These are phyloP conservation scores for Nebria salina DNA, from an alignment of 2,888 invertebrate species.

Conservation along the genomic window DNA sequence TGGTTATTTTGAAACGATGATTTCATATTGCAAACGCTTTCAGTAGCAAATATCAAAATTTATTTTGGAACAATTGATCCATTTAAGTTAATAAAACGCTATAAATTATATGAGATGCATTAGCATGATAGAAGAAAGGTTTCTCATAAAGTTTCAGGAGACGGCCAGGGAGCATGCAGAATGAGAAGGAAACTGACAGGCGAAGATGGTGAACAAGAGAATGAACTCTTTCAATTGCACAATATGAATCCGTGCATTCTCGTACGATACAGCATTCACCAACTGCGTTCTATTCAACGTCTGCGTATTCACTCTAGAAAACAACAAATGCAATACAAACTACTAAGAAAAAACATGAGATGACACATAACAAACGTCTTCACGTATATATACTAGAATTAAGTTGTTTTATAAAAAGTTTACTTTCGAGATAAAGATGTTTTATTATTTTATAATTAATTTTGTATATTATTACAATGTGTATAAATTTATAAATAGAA, in stretches of 20 bases:
- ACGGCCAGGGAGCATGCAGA: not conserved
- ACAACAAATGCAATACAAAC: not conserved
- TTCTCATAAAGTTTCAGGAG: not conserved
- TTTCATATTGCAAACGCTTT: not conserved
- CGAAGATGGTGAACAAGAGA: not conserved
- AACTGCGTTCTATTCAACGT: not conserved
- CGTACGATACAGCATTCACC: not conserved
- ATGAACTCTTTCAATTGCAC: not conserved
- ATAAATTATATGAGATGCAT: not conserved
- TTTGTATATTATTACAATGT: too few species aligned
- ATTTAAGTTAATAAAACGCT: not conserved
- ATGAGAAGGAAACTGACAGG: not conserved
- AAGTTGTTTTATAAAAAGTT: too few species aligned
- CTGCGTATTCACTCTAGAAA: not conserved
- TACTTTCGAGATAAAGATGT: too few species aligned
- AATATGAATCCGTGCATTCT: not conserved
- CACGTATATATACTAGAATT: too few species aligned
- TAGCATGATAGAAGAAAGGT: not conserved
- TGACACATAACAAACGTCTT: not conserved
- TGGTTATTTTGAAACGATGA: not conserved
- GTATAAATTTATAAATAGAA: too few species aligned
- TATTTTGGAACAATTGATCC: not conserved
- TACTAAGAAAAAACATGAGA: not conserved
- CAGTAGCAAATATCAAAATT: not conserved
- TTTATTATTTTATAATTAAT: too few species aligned